These are phyloP conservation scores for Pinna nobilis DNA, from an alignment of 1,140 invertebrate species.

Conservation along the genomic window DNA sequence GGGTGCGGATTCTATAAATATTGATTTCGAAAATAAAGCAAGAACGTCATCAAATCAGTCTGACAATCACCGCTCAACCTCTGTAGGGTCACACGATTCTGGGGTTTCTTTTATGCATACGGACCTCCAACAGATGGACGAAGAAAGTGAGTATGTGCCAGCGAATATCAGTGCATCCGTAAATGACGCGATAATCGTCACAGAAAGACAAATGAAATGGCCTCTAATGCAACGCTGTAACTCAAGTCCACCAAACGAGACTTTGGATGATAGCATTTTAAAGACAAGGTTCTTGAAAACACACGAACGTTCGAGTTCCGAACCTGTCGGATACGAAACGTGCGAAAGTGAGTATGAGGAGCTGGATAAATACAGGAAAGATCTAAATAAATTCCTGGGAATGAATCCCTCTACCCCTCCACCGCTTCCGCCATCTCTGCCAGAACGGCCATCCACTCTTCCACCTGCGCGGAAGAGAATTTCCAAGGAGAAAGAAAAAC, in stretches of 20 bases:
- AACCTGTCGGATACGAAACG: conserved; percentile 4
- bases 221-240: not conserved
- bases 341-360: conserved; percentile 33
- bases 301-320: conserved; percentile 11
- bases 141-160: conserved; percentile 21
- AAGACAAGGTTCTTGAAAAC: not conserved
- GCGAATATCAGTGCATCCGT: conserved; percentile 27
- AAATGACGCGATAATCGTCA: conserved; percentile 16
- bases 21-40: not conserved
- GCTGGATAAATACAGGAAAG: conserved; percentile 38
- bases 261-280: not conserved
- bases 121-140: not conserved
- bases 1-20: not conserved
- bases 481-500: conserved; percentile 20
- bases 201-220: not conserved
- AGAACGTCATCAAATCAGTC: not conserved
- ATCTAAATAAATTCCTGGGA: conserved; percentile 31
- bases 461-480: conserved; percentile 1
- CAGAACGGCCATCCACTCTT: conserved; percentile 29
- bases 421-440: conserved; percentile 23
- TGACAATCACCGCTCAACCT: conserved; percentile 7
- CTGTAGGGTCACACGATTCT: conserved; percentile 26
- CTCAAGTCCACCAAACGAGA: not conserved
- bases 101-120: conserved; percentile 4
- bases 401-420: conserved; percentile 20